These are phyloP conservation scores for Hydrolagus colliei DNA, from an alignment of 2,797 vertebrate species.

Conservation along the genomic window DNA sequence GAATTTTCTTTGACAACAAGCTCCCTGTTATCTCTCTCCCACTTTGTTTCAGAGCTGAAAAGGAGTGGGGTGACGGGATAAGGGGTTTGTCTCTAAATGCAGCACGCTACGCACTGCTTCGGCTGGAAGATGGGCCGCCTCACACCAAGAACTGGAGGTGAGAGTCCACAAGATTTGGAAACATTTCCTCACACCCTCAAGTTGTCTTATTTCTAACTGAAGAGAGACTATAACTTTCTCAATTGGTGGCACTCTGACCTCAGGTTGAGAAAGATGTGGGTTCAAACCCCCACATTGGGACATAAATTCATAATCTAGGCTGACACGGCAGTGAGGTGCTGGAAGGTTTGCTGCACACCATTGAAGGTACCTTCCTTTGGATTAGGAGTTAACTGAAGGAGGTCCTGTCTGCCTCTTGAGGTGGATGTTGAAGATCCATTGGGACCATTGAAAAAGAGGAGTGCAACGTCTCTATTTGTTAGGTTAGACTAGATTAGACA, in stretches of 20 bases:
- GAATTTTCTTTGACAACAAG: no score
- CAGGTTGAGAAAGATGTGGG: neutral
- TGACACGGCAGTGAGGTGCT: no score
- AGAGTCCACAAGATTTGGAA: neutral
- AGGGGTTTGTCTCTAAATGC: conserved; percentile 84
- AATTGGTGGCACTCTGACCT: no score
- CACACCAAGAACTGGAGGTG: conserved; percentile 98
- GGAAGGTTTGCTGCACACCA: no score
- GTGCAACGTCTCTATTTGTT: no score
- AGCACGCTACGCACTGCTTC: conserved; percentile 83
- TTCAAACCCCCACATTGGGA: neutral
- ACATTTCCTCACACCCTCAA: neutral
- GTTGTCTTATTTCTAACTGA: no score
- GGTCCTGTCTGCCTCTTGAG: no score
- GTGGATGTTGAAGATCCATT: no score
- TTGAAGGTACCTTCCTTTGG: neutral
- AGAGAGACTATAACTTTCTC: no score
- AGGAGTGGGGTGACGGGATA: conserved; percentile 94
- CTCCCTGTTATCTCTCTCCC: no score
- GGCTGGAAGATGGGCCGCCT: conserved; percentile 79
- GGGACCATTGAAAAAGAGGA: neutral
- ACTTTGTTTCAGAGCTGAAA: conserved; percentile 71
- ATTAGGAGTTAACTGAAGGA: neutral
- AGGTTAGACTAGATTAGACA: no score
- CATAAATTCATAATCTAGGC: no score